Evolutionary conservation across 2,113 vertebrate genomes (phyloP), one percentile per base, ranked within the genome.

Genomic region (Scolopax mira): DNA sequence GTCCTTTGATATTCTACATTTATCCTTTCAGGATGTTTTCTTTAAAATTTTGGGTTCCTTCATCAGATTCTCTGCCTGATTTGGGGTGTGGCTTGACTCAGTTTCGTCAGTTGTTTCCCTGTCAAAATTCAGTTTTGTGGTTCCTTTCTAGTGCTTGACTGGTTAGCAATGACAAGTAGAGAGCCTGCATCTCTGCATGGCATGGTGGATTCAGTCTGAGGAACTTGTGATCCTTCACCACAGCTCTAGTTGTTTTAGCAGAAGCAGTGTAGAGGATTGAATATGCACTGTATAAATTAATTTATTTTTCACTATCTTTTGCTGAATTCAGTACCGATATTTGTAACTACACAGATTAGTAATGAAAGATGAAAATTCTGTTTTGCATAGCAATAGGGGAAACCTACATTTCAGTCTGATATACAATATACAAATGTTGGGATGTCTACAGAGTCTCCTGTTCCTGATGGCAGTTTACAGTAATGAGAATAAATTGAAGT

Each of bases 131-230:
- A 52, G 3, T 57, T 85, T 66, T 51, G 44, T 64, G 22, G 27
- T 69, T 79, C 11, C 24, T 48, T 85, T 90, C 37, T 66, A 22
- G 46, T n/a, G 30, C 27, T 61, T 69, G 28, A 6, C n/a, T 58
- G 33, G 25, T 18, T 57, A 42, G 28, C 33, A 73, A 7, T 52
- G 44, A 61, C 64, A 79, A 60, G 35, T 16, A 15, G 30, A 74
- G 37, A 61, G 22, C 27, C n/a, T 0, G 0, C 1, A 2, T 21
- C 19, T 49, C 44, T 78, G 23, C 13, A 18, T 33, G 21, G 19
- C 9, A 2, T 61, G 37, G 25, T 1, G 2, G 10, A 37, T 57
- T 84, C n/a, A 14, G 35, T 51, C 24, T 62, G 31, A 17, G 24
- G 25, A 78, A 8, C 11, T 27, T 75, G 35, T 16, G 3, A 27